Evolutionary conservation across 2,888 invertebrate species (phyloP).

Genomic region (Axea sp.): DNA sequence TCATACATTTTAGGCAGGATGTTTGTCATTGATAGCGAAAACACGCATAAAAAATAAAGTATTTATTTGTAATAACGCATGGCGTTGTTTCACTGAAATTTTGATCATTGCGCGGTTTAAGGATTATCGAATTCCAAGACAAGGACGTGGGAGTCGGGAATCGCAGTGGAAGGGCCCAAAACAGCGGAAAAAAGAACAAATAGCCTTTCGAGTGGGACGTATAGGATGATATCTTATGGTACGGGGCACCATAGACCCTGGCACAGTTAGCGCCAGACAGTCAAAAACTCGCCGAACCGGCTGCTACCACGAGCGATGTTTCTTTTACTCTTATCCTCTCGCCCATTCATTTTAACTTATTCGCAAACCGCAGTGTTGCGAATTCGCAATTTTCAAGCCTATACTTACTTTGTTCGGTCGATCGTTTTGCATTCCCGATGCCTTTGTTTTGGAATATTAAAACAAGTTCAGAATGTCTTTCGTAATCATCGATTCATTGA

Average conservation of each 20-base stretch:
- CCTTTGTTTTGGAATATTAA: constrained; percentile 27
- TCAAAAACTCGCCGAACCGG: constrained; percentile 77
- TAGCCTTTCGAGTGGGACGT: constrained; percentile 59
- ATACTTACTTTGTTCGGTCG: constrained; percentile 58
- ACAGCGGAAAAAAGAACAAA: constrained; percentile 35
- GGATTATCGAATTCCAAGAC: constrained; percentile 26
- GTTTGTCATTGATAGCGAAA: too few species aligned
- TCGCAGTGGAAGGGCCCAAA: constrained; percentile 61
- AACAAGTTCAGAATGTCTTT: constrained; percentile 10
- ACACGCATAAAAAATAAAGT: too few species aligned
- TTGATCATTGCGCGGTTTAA: constrained; percentile 17
- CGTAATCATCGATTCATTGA: constrained; percentile 33
- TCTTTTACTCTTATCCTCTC: constrained; percentile 54
- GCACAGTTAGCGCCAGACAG: constrained; percentile 75
- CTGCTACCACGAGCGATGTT: constrained; percentile 63
- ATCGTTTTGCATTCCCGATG: constrained; percentile 42
- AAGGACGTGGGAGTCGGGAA: constrained; percentile 45
- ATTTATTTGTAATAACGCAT: too few species aligned
- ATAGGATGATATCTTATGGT: constrained; percentile 68
- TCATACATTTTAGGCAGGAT: too few species aligned
- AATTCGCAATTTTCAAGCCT: constrained; percentile 50
- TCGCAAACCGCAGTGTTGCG: constrained; percentile 55
- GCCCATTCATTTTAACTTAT: constrained; percentile 64
- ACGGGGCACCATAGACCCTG: constrained; percentile 62
- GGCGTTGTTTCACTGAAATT: too few species aligned